phyloP scores from a whole-genome alignment of 2,113 vertebrate genomes.

The Benitochromis conjunctus region DNA sequence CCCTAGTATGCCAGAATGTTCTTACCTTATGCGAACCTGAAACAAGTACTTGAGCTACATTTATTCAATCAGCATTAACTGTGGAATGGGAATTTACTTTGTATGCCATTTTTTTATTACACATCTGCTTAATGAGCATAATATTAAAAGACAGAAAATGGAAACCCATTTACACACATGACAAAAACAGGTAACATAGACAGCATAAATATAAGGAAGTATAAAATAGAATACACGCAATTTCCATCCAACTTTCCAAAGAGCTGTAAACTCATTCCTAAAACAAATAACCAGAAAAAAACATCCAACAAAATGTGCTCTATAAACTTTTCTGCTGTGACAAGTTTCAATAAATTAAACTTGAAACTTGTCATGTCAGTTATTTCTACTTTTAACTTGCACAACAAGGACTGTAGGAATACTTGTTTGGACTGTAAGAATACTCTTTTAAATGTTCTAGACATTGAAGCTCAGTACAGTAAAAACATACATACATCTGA shows the following conservation, averaged over 20 bases:
- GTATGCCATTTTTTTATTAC: accelerated
- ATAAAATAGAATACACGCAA: not conserved
- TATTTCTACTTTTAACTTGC: not conserved
- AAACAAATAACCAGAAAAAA: not conserved
- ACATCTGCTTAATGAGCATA: not conserved
- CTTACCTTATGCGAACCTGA: not conserved
- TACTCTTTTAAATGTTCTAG: not conserved
- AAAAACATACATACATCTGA: not conserved
- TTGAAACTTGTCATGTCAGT: not conserved
- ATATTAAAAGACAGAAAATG: not conserved
- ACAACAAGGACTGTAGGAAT: not conserved
- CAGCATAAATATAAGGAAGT: not conserved
- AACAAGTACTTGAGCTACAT: not conserved
- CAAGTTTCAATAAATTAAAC: not conserved
- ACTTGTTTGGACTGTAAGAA: not conserved
- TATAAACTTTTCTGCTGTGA: not conserved
- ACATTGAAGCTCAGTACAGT: not conserved
- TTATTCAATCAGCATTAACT: not conserved
- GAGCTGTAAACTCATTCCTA: not conserved
- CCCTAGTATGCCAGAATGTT: not conserved
- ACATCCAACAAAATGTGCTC: not conserved
- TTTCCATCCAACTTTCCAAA: not conserved
- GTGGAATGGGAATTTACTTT: not conserved
- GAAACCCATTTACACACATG: not conserved
- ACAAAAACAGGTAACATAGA: not conserved